Conservation (phyloP, 2,113 vertebrate genomes). For the Oreocharis arfaki region DNA sequence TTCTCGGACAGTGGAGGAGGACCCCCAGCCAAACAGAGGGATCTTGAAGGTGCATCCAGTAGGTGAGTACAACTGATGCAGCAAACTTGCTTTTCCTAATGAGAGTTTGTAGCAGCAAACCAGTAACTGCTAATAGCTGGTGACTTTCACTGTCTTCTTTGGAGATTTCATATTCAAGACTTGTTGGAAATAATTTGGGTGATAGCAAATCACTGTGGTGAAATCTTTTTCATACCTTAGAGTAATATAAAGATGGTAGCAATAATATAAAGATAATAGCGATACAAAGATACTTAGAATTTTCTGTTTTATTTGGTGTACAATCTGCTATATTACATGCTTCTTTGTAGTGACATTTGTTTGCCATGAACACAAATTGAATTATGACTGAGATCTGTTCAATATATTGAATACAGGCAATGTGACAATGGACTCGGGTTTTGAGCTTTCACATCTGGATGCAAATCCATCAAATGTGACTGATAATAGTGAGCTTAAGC, state of each 20-base stretch:
- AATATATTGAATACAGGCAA: not conserved
- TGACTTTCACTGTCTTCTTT: not conserved
- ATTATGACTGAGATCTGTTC: not conserved
- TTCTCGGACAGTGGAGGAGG: slow-evolving; percentile 93
- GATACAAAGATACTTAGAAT: not conserved
- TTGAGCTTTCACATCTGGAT: not conserved
- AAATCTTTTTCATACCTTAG: not conserved
- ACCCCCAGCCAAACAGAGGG: slow-evolving; percentile 98
- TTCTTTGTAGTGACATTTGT: not conserved
- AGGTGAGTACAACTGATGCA: slow-evolving; percentile 72
- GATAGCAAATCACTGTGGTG: not conserved
- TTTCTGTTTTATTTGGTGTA: not conserved
- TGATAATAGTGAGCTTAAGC: not conserved
- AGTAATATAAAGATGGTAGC: not conserved
- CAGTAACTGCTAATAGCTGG: not conserved
- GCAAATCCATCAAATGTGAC: not conserved
- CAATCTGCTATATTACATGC: not conserved
- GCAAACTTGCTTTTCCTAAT: not conserved
- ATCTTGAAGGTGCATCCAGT: slow-evolving; percentile 92
- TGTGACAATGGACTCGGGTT: not conserved
- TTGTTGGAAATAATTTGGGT: not conserved
- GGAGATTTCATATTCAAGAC: not conserved
- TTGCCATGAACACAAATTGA: not conserved
- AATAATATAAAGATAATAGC: not conserved
- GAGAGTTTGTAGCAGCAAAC: not conserved